Percentiles rank a stretch among this genome's conserved stretches.
Conservation (phyloP, 1,140 invertebrate genomes). For the Daktulosphaira vitifoliae region DNA sequence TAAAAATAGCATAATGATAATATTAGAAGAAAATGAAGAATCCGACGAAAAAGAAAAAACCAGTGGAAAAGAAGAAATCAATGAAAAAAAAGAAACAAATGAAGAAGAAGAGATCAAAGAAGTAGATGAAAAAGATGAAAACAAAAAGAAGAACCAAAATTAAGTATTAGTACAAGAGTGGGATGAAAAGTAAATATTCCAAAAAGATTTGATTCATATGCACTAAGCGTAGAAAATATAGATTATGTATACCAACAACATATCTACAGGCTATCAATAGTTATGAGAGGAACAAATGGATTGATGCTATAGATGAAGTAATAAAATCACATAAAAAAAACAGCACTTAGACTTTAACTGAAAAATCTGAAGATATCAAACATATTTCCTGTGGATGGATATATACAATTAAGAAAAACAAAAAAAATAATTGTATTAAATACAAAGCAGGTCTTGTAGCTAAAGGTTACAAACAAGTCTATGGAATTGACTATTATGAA, state of each 20-base stretch:
- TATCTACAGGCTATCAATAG: no score
- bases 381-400: constrained; percentile 43
- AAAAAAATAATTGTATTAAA: constrained; percentile 28
- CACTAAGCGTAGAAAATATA: no score
- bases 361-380: constrained; percentile 37
- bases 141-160: no score
- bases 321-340: constrained; percentile 40
- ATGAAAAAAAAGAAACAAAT: neutral
- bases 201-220: no score
- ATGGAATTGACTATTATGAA: constrained; percentile 42
- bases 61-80: neutral
- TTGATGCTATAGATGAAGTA: constrained; percentile 40
- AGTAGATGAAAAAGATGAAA: neutral
- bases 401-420: constrained; percentile 41
- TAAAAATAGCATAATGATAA: neutral
- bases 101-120: neutral
- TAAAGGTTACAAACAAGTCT: neutral
- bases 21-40: neutral
- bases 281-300: no score
- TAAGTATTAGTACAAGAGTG: no score
- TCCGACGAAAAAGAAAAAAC: neutral
- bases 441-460: constrained; percentile 23
- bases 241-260: no score
- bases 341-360: constrained; percentile 40
- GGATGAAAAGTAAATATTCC: no score